These are phyloP conservation scores for Zele albiditarsus DNA, from an alignment of 2,888 invertebrate species.

Conservation along the genomic window DNA sequence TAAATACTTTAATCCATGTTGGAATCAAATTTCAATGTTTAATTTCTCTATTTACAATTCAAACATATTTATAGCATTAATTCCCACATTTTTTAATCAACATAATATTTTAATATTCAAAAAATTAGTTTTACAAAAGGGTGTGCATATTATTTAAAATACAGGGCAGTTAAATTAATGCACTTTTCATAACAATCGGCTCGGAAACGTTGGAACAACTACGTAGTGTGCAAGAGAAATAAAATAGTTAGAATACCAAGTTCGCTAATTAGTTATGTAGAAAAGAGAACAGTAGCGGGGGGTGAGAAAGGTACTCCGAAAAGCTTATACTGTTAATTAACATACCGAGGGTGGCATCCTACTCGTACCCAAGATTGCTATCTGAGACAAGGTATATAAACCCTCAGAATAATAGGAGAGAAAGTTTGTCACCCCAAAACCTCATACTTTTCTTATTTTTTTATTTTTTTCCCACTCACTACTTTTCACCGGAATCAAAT, in stretches of 20 bases:
- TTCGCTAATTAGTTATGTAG: conserved; percentile 69
- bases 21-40: no score
- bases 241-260: conserved; percentile 66
- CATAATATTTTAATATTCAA: background rate
- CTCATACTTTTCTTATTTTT: background rate
- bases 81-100: no score
- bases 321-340: conserved; percentile 71
- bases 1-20: no score
- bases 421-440: conserved; percentile 38
- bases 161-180: conserved; percentile 14
- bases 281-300: conserved; percentile 38
- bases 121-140: background rate
- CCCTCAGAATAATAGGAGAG: conserved; percentile 43
- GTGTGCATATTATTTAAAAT: background rate
- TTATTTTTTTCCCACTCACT: background rate
- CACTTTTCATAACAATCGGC: conserved; percentile 18
- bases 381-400: conserved; percentile 47
- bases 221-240: conserved; percentile 49
- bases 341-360: conserved; percentile 61
- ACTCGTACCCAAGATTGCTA: conserved; percentile 39
- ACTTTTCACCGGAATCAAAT: background rate
- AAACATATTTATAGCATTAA: no score
- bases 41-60: no score
- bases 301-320: conserved; percentile 57
- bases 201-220: background rate